These are phyloP conservation scores for Lissocephala sabroskyi DNA, from an alignment of 2,888 invertebrate genomes.

Conservation along the genomic window DNA sequence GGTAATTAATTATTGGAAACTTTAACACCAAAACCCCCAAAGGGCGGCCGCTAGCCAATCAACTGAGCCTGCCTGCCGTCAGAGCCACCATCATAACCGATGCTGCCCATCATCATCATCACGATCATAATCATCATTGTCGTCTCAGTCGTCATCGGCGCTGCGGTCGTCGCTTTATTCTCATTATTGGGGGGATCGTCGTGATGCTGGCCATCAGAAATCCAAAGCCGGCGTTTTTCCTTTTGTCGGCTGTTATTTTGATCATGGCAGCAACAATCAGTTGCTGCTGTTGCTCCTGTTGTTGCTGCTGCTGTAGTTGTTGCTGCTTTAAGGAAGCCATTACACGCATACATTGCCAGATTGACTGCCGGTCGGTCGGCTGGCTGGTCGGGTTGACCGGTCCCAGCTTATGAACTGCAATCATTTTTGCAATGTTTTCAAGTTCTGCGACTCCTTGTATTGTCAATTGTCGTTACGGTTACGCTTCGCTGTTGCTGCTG, in stretches of 20 bases:
- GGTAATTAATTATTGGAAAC: too few species aligned
- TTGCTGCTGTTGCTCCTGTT: constrained; percentile 27
- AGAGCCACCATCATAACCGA: neutral
- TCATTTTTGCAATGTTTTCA: constrained; percentile 33
- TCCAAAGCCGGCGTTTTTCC: constrained; percentile 5
- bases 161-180: constrained; percentile 3
- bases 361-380: constrained; percentile 6
- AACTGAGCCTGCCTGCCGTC: neutral
- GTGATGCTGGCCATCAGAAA: constrained; percentile 28
- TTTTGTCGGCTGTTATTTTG: constrained; percentile 54
- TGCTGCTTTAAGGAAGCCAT: constrained; percentile 62
- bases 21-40: constrained; percentile 1
- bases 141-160: constrained; percentile 21
- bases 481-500: constrained; percentile 8
- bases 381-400: too few species aligned
- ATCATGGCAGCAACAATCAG: constrained; percentile 30
- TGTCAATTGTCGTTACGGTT: constrained; percentile 38
- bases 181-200: too few species aligned
- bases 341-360: constrained; percentile 49
- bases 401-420: constrained; percentile 49
- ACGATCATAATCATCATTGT: constrained; percentile 50
- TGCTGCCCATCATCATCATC: constrained; percentile 3
- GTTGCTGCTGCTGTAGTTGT: constrained; percentile 23
- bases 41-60: constrained; percentile 9
- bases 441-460: constrained; percentile 3